Evolutionary conservation across 2,113 vertebrate genomes (phyloP), one percentile per base, ranked within the genome.

Genomic region (Gorsachius goisagi): DNA sequence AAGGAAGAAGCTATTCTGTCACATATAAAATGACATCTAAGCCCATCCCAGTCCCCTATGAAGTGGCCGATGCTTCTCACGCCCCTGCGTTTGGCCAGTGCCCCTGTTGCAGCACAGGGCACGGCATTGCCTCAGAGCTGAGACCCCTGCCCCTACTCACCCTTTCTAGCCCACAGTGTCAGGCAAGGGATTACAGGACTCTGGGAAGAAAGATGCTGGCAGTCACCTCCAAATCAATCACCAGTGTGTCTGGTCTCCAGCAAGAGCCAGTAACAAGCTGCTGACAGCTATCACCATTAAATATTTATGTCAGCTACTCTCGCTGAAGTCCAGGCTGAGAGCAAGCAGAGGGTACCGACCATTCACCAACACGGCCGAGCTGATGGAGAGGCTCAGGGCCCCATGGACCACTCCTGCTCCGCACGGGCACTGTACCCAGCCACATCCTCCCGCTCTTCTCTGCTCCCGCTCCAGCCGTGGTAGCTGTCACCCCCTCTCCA

Each of bases 401-500:
- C 11, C 41, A 15, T 1, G 19, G 32, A 56, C 19, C 32, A 7
- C 19, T 50, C 5, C n/a, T 1, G 1, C 53, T 37, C 59, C 9
- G 0, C 3, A 2, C 2, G 3, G 28, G 33, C 37, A 28, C 37
- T 30, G 33, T 47, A 45, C 37, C 32, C 58, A 50, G 21, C 32
- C 1, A 0, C 58, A 37, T 30, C 45, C 6, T 62, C 28, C n/a
- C 4, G 0, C 59, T 30, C 33, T 18, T 53, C 53, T 18, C 14
- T 28, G 37, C 33, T 47, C 59, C 62, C 19, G 30, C 62, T 17
- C 39, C n/a, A n/a, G 67, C 60, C 11, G 23, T 6, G 15, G 49
- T 2, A 28, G 41, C 6, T 17, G 9, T 75, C 2, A 0, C 7
- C 24, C 11, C 22, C 41, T 8, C 1, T 0, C 56, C 1, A 2